Percentiles rank a stretch among this genome's conserved stretches.
phyloP scores from a whole-genome alignment of 2,797 vertebrate genomes.

The Garrulus glandarius region DNA sequence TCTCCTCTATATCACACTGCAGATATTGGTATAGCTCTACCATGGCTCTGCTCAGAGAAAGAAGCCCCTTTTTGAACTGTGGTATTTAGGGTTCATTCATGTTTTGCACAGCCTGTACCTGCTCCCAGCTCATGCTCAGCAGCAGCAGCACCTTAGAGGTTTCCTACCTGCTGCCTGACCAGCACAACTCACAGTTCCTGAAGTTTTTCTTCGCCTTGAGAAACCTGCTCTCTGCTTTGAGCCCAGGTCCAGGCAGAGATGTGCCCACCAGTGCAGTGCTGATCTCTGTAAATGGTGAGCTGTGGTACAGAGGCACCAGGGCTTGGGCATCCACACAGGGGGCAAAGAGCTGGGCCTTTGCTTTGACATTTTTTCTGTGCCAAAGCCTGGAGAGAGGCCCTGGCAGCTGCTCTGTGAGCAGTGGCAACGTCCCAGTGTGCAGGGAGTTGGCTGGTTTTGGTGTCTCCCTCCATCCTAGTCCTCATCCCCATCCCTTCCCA shows the following conservation, averaged over 20 bases:
- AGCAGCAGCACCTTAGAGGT: background rate
- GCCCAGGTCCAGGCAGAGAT: background rate
- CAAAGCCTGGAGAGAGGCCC: background rate
- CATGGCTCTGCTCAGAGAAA: background rate
- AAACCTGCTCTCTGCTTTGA: background rate
- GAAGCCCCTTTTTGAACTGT: background rate
- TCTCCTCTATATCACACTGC: background rate
- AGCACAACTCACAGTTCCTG: background rate
- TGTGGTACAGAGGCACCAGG: background rate
- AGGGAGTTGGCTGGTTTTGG: background rate
- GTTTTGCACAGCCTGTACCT: background rate
- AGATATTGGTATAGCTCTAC: background rate
- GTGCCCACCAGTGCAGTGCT: fast-evolving
- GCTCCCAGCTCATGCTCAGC: background rate
- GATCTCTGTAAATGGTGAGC: background rate
- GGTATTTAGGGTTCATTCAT: background rate
- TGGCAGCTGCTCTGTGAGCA: background rate
- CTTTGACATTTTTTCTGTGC: background rate
- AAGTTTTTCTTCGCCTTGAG: background rate
- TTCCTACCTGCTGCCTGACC: background rate
- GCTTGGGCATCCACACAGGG: background rate
- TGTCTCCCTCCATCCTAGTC: background rate
- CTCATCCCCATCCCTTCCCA: no score
- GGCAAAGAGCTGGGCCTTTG: background rate
- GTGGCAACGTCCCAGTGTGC: no score